Evolutionary conservation across 2,113 vertebrate species (phyloP).

Genomic region (Thymallus thymallus): DNA sequence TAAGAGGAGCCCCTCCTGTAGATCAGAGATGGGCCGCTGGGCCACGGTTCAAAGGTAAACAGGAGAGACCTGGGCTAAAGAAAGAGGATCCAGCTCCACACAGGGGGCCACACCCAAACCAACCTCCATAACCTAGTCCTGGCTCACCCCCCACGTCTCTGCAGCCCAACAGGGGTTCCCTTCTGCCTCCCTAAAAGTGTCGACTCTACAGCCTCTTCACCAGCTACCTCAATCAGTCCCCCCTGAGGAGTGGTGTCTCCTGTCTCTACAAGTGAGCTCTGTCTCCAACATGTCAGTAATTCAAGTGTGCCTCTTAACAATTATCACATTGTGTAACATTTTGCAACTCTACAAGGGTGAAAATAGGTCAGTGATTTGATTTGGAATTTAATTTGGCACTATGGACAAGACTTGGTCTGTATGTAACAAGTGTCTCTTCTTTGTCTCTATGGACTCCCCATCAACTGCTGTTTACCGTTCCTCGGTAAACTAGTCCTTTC

Average conservation of each 20-base stretch:
- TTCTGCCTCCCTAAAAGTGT: not conserved
- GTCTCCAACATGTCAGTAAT: not conserved
- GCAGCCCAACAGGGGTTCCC: not conserved
- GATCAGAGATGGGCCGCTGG: constrained; percentile 62
- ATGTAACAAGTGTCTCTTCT: not conserved
- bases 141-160: not conserved
- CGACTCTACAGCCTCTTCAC: not conserved
- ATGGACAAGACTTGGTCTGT: not conserved
- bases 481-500: not conserved
- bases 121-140: constrained; percentile 31
- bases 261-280: not conserved
- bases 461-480: not conserved
- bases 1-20: constrained; percentile 53
- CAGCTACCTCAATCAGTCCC: not conserved
- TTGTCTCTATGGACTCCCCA: not conserved
- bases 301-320: not conserved
- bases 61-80: constrained; percentile 39
- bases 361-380: not conserved
- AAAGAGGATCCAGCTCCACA: constrained; percentile 44
- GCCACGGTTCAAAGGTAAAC: constrained; percentile 68
- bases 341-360: not conserved
- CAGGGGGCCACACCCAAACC: constrained; percentile 39
- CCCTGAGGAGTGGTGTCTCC: not conserved
- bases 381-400: not conserved
- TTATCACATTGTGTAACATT: not conserved